Evolutionary conservation across 1,140 invertebrate species (phyloP), one percentile per base, ranked within the genome.

Genomic region (Drosophila subpulchrella): DNA sequence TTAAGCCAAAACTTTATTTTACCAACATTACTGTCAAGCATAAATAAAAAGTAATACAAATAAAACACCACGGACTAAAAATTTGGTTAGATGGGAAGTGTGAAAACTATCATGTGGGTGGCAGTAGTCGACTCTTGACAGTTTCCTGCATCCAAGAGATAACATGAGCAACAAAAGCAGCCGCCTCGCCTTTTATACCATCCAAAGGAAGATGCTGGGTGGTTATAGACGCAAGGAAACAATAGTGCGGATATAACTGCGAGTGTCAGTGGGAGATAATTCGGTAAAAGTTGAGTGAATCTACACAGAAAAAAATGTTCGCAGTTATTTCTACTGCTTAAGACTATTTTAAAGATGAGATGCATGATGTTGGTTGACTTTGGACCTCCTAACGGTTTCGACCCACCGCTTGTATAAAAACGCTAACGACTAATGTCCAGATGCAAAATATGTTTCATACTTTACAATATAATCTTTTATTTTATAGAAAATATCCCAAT

Each of bases 191-290:
- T 46, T 60, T 24, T 32, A 65, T 11, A 41, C 10, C 34, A 41
- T 41, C 15, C 63, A 34, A 34, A 17, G 13, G 36, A 65, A 59
- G 55, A 62, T 32, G 38, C 32, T 65, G 59, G 17, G 30, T 27
- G 36, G 36, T 38, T 44, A 65, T 38, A 61, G 63, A 65, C 60
- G 39, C 36, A 44, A 15, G 48, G 15, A 70, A 56, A 71, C 63
- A 70, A 55, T 47, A 56, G 41, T 38, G 47, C 34, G 63, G 63
- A 56, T 58, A 57, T 56, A 56, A 24, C 63, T 71, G 65, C 51
- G 65, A 39, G 42, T 70, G 65, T 24, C 41, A 47, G 34, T 32
- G 62, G 50, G n/a, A 54, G 62, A 67, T 47, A 61, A 42, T n/a
- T 53, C 39, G 38, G 15, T 38, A 36, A 5, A 38, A 68, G 24